Evolutionary conservation across 2,888 invertebrate genomes (phyloP).

Genomic region (Diadegma fenestrale): DNA sequence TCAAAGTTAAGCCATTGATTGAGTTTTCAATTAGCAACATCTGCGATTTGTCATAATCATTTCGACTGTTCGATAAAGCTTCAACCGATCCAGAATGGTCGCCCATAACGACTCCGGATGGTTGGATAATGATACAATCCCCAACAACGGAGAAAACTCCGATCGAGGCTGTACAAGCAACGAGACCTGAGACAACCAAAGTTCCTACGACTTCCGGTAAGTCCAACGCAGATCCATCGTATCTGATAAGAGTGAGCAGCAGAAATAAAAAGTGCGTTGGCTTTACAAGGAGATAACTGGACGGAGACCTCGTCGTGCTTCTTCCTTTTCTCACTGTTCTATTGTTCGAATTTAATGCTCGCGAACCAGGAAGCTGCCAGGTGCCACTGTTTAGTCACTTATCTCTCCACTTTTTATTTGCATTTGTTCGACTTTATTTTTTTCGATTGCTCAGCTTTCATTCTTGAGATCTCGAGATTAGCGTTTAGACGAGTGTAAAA

Average conservation of each 20-base stretch:
- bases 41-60: neutral
- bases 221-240: conserved; percentile 1
- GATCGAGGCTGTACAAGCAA: conserved; percentile 67
- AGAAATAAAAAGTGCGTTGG: neutral
- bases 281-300: neutral
- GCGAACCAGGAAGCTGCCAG: conserved; percentile 28
- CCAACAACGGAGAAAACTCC: conserved; percentile 79
- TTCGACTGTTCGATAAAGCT: conserved; percentile 81
- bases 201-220: conserved; percentile 72
- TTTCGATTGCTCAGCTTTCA: conserved; percentile 17
- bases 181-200: conserved; percentile 75
- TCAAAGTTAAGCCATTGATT: neutral
- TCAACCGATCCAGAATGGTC: conserved; percentile 86
- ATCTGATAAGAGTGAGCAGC: neutral
- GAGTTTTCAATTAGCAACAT: neutral
- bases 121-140: conserved; percentile 87
- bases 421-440: neutral
- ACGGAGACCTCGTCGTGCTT: neutral
- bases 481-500: neutral
- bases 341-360: conserved; percentile 34
- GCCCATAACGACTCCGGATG: conserved; percentile 88
- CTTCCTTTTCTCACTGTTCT: neutral
- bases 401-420: conserved; percentile 26
- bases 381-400: conserved; percentile 1
- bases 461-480: conserved; percentile 37